phyloP scores from a whole-genome alignment of 2,888 invertebrate species.

The Lepidochrysops patricia region DNA sequence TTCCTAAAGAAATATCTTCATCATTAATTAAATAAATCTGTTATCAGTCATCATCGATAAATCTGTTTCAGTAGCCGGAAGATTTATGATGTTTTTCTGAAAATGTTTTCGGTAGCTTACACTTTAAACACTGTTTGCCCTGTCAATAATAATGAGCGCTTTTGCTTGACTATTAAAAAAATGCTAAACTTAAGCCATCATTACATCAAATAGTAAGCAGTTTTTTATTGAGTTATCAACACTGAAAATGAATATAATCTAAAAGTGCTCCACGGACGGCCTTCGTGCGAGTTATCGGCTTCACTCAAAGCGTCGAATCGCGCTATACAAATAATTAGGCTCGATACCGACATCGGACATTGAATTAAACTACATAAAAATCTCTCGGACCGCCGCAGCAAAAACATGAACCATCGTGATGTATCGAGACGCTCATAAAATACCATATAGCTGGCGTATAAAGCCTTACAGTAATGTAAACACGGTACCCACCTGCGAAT shows the following conservation, averaged over 20 bases:
- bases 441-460: constrained; percentile 27
- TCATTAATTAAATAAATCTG: no score
- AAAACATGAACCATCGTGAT: constrained; percentile 48
- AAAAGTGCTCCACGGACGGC: constrained; percentile 19
- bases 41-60: no score
- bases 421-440: constrained; percentile 33
- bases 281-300: constrained; percentile 47
- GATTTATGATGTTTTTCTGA: no score
- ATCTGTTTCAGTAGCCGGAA: no score
- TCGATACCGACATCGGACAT: constrained; percentile 52
- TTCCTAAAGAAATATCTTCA: no score
- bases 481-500: constrained; percentile 27
- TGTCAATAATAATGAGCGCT: no score
- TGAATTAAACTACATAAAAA: constrained; percentile 67
- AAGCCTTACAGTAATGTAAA: constrained; percentile 39
- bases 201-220: no score
- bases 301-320: constrained; percentile 58
- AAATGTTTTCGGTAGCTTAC: no score
- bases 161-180: no score
- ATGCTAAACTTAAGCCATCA: no score
- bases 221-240: no score
- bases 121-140: no score
- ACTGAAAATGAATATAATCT: background rate
- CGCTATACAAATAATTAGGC: constrained; percentile 70
- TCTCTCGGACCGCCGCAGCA: constrained; percentile 41